A percentile compares a stretch with the other conserved stretches of the same genome.
Conservation (phyloP, 2,113 vertebrate genomes). For the Tyrannus savana region DNA sequence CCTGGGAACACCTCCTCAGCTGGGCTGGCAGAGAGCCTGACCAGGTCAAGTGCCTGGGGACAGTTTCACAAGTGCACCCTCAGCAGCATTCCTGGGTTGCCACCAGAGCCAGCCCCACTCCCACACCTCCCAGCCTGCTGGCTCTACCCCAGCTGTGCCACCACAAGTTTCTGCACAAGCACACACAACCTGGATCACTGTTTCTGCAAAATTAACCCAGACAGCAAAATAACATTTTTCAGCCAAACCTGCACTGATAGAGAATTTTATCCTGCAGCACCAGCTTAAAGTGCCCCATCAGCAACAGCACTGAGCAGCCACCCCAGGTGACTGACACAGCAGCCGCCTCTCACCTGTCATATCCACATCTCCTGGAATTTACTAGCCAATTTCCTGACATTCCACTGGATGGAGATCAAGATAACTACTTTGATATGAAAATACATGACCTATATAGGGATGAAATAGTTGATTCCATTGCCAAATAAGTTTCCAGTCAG, state of each 20-base stretch:
- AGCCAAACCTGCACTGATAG: neutral
- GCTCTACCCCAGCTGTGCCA: neutral
- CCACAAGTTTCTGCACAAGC: neutral
- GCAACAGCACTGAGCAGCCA: accelerated
- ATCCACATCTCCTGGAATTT: neutral
- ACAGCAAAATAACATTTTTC: neutral
- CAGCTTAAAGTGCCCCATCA: neutral
- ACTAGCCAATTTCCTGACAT: neutral
- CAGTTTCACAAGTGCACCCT: neutral
- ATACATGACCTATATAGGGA: neutral
- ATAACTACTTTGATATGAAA: neutral
- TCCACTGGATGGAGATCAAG: neutral
- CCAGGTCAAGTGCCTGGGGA: neutral
- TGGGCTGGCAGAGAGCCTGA: neutral
- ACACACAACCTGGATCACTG: neutral
- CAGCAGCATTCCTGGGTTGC: neutral
- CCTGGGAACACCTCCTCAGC: neutral
- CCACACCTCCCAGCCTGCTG: neutral
- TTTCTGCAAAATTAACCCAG: neutral
- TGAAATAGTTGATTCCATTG: neutral
- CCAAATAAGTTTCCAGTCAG: neutral
- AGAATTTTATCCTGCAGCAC: neutral
- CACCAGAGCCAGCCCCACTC: neutral
- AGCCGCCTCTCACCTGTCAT: neutral
- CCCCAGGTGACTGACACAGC: neutral